Percentiles rank a stretch among this genome's conserved stretches.
Evolutionary conservation across 2,888 invertebrate species (phyloP).

Genomic region (Periphyllus acericola): DNA sequence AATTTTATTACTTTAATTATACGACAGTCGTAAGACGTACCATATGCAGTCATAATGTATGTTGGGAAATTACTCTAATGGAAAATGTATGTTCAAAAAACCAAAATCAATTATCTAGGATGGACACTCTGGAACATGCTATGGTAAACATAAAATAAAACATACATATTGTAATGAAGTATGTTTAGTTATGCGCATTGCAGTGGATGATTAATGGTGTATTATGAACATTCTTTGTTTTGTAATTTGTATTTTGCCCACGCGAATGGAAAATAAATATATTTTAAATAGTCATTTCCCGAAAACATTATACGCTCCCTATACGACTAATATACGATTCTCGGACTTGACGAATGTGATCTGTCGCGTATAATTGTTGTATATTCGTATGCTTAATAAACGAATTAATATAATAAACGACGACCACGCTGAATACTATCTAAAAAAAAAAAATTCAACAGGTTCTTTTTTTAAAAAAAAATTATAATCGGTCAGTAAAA

Average conservation of each 20-base stretch:
- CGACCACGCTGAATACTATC: no score
- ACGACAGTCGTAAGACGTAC: not conserved
- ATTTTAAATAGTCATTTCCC: not conserved
- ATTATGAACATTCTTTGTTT: not conserved
- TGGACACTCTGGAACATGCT: not conserved
- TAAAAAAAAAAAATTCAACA: no score
- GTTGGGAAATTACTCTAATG: not conserved
- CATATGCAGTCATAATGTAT: not conserved
- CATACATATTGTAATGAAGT: not conserved
- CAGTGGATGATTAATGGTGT: not conserved
- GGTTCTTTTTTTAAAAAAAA: no score
- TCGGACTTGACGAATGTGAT: no score
- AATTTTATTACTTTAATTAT: not conserved
- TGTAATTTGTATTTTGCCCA: not conserved
- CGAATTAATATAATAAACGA: no score
- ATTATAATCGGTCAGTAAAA: no score
- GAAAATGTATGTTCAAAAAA: not conserved
- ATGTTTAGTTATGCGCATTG: not conserved
- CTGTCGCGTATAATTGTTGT: no score
- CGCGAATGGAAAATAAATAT: not conserved
- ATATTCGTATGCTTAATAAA: no score
- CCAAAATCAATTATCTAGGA: slow-evolving; percentile 15
- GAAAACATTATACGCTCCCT: not conserved
- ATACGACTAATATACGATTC: not conserved
- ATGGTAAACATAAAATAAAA: no score